These are phyloP conservation scores for Phataginus tetradactyla DNA, from an alignment of 2,797 vertebrate species.

Conservation along the genomic window DNA sequence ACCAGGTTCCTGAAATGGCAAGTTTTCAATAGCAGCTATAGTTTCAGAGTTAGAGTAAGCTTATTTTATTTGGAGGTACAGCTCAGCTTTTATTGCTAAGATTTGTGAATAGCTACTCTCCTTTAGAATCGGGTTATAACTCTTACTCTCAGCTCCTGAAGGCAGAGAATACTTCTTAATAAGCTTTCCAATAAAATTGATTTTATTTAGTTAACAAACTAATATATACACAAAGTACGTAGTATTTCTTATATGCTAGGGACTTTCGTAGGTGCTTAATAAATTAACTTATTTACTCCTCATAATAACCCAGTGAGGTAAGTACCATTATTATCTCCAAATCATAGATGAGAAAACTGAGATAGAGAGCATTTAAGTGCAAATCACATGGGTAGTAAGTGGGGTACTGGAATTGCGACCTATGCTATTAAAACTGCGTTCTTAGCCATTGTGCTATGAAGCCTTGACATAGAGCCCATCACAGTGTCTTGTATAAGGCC, in stretches of 20 bases:
- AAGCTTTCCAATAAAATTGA: conserved; percentile 36
- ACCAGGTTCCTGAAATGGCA: neutral
- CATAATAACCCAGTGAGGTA: neutral
- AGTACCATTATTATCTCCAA: neutral
- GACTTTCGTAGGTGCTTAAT: neutral
- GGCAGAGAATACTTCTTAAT: neutral
- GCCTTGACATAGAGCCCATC: neutral
- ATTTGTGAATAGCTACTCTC: conserved; percentile 3
- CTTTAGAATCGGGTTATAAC: neutral
- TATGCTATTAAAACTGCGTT: neutral
- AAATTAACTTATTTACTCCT: neutral
- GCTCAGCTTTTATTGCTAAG: conserved; percentile 14
- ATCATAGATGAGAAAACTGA: neutral
- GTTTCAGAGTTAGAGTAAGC: neutral
- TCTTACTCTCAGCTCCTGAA: conserved; percentile 6
- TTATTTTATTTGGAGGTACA: neutral
- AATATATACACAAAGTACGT: neutral
- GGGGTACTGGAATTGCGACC: neutral
- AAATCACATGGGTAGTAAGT: neutral
- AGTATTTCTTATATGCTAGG: neutral
- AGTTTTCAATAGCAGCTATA: neutral
- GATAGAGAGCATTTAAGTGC: neutral
- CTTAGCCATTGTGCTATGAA: neutral
- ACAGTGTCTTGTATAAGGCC: too few species aligned
- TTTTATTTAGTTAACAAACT: conserved; percentile 41